A percentile compares a stretch with the other conserved stretches of the same genome.
These are phyloP conservation scores for Lobophora halterata DNA, from an alignment of 2,888 invertebrate genomes.

Conservation along the genomic window DNA sequence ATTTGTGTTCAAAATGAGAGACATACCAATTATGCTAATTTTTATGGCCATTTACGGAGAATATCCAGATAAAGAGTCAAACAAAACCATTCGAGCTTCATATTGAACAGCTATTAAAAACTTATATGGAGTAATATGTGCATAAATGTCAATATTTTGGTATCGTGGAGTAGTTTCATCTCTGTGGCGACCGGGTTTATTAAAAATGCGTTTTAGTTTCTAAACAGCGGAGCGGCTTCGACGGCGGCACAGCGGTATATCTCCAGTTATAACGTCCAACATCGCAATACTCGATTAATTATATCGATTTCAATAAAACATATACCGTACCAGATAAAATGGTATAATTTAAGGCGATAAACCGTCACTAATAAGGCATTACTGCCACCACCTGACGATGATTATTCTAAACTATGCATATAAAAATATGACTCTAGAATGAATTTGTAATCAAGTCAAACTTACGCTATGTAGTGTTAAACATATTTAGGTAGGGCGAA, in stretches of 20 bases:
- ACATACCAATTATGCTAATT: conserved; percentile 77
- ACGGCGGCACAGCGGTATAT: conserved; percentile 68
- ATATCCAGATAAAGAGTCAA: conserved; percentile 59
- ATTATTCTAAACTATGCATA: conserved; percentile 51
- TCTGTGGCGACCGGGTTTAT: conserved; percentile 54
- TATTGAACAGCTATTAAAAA: conserved; percentile 78
- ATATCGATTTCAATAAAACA: conserved; percentile 77
- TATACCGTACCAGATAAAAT: conserved; percentile 70
- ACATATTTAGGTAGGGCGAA: too few relatives aligned
- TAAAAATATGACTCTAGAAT: conserved; percentile 60
- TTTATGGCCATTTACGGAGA: conserved; percentile 67
- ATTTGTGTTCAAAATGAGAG: conserved; percentile 64
- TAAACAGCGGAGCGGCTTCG: conserved; percentile 56
- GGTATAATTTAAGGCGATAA: conserved; percentile 72
- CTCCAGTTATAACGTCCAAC: conserved; percentile 69
- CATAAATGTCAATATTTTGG: conserved; percentile 79
- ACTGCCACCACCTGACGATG: conserved; percentile 54
- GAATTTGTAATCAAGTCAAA: conserved; percentile 53
- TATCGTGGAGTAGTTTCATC: conserved; percentile 42
- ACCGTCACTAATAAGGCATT: conserved; percentile 69
- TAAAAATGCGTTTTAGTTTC: conserved; percentile 56
- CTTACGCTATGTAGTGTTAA: conserved; percentile 39
- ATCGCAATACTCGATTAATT: conserved; percentile 79
- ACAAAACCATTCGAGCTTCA: conserved; percentile 66
- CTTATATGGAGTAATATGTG: conserved; percentile 80